Conservation (phyloP, 2,113 vertebrate genomes). For the Lophius piscatorius region DNA sequence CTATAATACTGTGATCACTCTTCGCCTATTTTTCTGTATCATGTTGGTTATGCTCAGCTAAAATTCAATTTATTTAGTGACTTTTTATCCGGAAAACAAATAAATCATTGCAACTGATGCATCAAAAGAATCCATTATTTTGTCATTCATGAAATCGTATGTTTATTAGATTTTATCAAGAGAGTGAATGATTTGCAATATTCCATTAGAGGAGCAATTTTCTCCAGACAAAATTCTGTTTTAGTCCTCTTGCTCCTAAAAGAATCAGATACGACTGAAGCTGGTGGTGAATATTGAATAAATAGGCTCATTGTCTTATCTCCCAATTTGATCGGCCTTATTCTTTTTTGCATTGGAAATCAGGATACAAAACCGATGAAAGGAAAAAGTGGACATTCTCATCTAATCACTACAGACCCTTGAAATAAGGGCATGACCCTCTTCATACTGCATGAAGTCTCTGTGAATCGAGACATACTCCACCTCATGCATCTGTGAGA, state of each 20-base stretch:
- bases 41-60: background rate
- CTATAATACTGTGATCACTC: background rate
- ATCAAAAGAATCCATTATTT: conserved; percentile 6
- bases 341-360: conserved; percentile 23
- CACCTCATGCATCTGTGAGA: conserved; percentile 23
- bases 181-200: too few relatives aligned
- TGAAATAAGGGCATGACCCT: conserved; percentile 49
- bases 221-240: too few relatives aligned
- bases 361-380: conserved; percentile 31
- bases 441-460: conserved; percentile 51
- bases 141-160: background rate
- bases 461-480: conserved; percentile 49
- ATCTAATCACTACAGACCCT: conserved; percentile 38
- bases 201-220: too few relatives aligned
- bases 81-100: background rate
- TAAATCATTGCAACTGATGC: background rate
- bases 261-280: conserved; percentile 47
- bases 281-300: conserved; percentile 32
- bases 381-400: conserved; percentile 35
- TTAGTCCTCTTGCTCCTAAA: conserved; percentile 25
- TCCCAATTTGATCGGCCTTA: conserved; percentile 33
- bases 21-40: background rate
- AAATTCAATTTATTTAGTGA: background rate
- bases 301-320: conserved; percentile 51
- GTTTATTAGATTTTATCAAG: conserved; percentile 8